A percentile compares a stretch with the other conserved stretches of the same genome.
phyloP scores from a whole-genome alignment of 2,888 invertebrate species.

The Sminthurinus aureus region DNA sequence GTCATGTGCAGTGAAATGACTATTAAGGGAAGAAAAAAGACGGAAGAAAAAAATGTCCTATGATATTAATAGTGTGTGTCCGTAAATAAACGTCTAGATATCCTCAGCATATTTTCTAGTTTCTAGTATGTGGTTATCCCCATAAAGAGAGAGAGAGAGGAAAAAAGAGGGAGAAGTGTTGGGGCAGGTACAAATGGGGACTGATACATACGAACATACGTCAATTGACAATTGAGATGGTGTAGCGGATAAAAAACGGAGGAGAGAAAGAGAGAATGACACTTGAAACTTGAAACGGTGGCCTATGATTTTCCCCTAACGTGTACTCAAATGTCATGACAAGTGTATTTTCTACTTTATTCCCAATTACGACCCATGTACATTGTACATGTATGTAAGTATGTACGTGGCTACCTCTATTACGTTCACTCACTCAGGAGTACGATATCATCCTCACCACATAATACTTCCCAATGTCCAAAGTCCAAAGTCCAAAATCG shows the following conservation, averaged over 20 bases:
- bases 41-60: too few species aligned
- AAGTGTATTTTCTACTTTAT: constrained; percentile 29
- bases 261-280: not conserved
- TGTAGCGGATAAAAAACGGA: not conserved
- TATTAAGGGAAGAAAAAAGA: too few species aligned
- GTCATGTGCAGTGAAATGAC: too few species aligned
- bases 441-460: not conserved
- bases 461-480: not conserved
- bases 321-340: constrained; percentile 26
- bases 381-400: not conserved
- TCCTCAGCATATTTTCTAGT: not conserved
- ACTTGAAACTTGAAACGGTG: constrained; percentile 14
- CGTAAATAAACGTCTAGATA: too few species aligned
- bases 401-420: not conserved
- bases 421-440: not conserved
- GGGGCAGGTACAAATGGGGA: constrained; percentile 2
- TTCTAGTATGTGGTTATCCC: not conserved
- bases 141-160: not conserved
- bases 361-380: not conserved
- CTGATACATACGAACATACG: too few species aligned
- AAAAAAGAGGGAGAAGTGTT: not conserved
- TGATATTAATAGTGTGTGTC: not conserved
- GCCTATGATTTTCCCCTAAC: constrained; percentile 17
- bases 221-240: constrained; percentile 8
- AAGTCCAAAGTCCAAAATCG: not conserved